Conservation (phyloP, 2,888 invertebrate species). For the Synanthedon myopaeformis region DNA sequence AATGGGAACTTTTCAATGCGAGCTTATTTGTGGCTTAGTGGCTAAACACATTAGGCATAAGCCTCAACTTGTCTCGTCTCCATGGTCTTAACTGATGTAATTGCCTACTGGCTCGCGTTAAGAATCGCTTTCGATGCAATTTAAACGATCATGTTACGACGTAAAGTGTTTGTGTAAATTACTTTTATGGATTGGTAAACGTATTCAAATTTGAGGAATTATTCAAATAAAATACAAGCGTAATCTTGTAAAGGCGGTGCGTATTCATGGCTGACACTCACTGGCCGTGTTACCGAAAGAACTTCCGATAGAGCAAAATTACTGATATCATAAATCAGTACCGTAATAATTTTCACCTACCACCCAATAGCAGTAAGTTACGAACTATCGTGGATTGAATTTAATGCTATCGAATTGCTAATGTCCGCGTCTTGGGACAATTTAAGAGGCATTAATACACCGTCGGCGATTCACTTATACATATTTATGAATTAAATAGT, state of each 20-base stretch:
- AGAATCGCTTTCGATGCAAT: not conserved
- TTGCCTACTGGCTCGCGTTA: not conserved
- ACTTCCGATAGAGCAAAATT: conserved; percentile 43
- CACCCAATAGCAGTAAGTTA: conserved; percentile 21
- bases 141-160: not conserved
- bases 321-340: conserved; percentile 38
- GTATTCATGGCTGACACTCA: conserved; percentile 16
- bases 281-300: conserved; percentile 21
- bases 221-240: conserved; percentile 8
- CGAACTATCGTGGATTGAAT: conserved; percentile 39
- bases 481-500: conserved; percentile 54
- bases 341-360: conserved; percentile 37
- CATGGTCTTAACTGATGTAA: not conserved
- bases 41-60: no score
- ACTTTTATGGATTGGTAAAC: not conserved
- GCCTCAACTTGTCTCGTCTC: not conserved
- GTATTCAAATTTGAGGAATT: conserved; percentile 4
- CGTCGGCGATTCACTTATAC: conserved; percentile 43
- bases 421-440: conserved; percentile 37
- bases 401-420: conserved; percentile 42
- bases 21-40: no score
- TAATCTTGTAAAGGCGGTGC: conserved; percentile 10
- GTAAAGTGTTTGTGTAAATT: not conserved
- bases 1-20: no score
- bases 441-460: conserved; percentile 47